Evolutionary conservation across 2,113 vertebrate species (phyloP).

Genomic region (Oncorhynchus nerka): DNA sequence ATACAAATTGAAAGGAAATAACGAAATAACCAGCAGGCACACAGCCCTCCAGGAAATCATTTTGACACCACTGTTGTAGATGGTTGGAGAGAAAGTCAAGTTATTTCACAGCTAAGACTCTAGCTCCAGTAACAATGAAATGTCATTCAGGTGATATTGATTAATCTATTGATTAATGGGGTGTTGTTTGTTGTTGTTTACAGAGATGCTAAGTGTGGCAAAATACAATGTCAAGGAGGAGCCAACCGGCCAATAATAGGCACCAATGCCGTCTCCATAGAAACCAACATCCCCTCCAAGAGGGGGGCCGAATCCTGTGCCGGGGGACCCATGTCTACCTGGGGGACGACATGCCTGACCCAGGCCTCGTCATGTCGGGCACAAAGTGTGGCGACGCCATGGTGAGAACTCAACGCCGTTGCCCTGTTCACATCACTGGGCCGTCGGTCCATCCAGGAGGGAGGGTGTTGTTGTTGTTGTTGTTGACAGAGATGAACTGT

Average conservation of each 20-base stretch:
- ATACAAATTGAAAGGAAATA: too few relatives aligned
- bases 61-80: too few relatives aligned
- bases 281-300: slow-evolving; percentile 95
- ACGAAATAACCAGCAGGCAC: too few relatives aligned
- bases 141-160: not conserved
- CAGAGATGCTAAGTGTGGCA: slow-evolving; percentile 95
- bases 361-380: slow-evolving; percentile 93
- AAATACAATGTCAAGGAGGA: slow-evolving; percentile 99
- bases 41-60: too few relatives aligned
- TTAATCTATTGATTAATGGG: not conserved
- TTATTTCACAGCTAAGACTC: too few relatives aligned
- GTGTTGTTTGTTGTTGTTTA: slow-evolving; percentile 31
- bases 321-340: slow-evolving; percentile 95
- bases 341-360: slow-evolving; percentile 98
- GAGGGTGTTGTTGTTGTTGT: too few relatives aligned
- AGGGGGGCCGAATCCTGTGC: slow-evolving; percentile 90
- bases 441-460: too few relatives aligned
- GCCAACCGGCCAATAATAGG: slow-evolving; percentile 95
- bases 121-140: not conserved
- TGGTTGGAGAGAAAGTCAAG: too few relatives aligned
- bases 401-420: slow-evolving; percentile 69
- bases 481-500: too few relatives aligned
- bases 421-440: too few relatives aligned
- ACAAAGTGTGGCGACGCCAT: slow-evolving; percentile 92
- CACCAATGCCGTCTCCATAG: slow-evolving; percentile 98